Evolutionary conservation across 2,888 invertebrate genomes (phyloP), one percentile per base, ranked within the genome.

Genomic region (Catocala nupta): DNA sequence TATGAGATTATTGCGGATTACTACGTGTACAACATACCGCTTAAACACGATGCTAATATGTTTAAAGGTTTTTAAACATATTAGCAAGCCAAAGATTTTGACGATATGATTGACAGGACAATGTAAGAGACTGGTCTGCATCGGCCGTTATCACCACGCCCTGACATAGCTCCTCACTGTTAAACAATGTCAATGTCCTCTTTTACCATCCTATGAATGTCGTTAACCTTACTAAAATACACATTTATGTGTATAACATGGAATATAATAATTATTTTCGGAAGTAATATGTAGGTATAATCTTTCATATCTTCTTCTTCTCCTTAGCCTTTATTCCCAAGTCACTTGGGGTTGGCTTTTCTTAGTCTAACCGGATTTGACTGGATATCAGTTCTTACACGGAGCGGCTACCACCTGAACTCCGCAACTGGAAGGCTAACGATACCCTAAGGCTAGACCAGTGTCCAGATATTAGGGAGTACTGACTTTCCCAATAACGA

Each of bases 81-180:
- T n/a, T n/a, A 67, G 65, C 56, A 57, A 68, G 56, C 60, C 53
- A 62, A 64, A 68, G 56, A 63, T 68, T 73, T 76, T 75, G 80
- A 79, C 55, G 63, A 65, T 61, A 68, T 86, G 87, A 88, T 81
- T 87, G 88, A 86, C 88, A 84, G 73, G 59, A 90, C 90, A 90
- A 91, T 90, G 72, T 70, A 63, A 65, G 63, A 78, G 82, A 82
- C 75, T 72, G 80, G 78, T 80, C 65, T 74, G 64, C 67, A 80
- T 79, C 66, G 69, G 73, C 64, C 70, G 63, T 65, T 54, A 78
- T 77, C 75, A 67, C 58, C 73, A 83, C 84, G 81, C 83, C 81
- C 73, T 77, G 72, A 64, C 63, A 66, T 71, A 77, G 72, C 70
- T 72, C 65, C 53, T 70, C 67, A 62, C 65, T 70, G 73, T 73